Percentiles rank a stretch among this genome's conserved stretches.
These are phyloP conservation scores for Phortica variegata DNA, from an alignment of 1,140 invertebrate species.

Conservation along the genomic window DNA sequence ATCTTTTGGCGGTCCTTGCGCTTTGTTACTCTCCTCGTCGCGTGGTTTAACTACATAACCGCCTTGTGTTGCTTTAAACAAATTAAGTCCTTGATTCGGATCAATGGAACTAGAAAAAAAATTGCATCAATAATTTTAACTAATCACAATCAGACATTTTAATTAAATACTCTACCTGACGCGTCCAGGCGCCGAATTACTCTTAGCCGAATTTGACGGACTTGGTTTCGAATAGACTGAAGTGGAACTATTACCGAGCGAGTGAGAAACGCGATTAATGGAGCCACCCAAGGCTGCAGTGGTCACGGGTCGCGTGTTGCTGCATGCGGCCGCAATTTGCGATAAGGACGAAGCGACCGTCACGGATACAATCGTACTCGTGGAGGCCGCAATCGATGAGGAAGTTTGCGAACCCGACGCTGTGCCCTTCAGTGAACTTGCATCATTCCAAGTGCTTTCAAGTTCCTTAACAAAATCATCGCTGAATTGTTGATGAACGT, in stretches of 20 bases:
- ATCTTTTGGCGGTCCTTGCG: conserved; percentile 63
- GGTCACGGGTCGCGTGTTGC: conserved; percentile 67
- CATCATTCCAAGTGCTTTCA: conserved; percentile 44
- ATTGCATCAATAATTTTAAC: neutral
- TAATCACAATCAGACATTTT: neutral
- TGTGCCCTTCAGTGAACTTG: conserved; percentile 24
- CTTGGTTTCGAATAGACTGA: conserved; percentile 55
- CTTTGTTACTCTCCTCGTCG: conserved; percentile 71
- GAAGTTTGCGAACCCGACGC: conserved; percentile 23
- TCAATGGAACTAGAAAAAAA: conserved; percentile 51
- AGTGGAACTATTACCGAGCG: conserved; percentile 56
- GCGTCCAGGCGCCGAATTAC: conserved; percentile 54
- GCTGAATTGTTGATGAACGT: conserved; percentile 46
- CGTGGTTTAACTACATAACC: conserved; percentile 79
- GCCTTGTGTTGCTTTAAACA: conserved; percentile 68
- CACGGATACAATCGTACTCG: conserved; percentile 42
- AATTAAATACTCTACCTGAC: conserved; percentile 30
- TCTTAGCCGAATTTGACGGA: conserved; percentile 55
- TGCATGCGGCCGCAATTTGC: conserved; percentile 48
- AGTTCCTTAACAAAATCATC: conserved; percentile 50
- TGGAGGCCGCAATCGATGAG: conserved; percentile 33
- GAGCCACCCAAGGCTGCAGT: conserved; percentile 69
- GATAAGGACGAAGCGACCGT: conserved; percentile 55
- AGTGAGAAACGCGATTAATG: conserved; percentile 57
- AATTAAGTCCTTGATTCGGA: conserved; percentile 51